phyloP scores from a whole-genome alignment of 1,140 invertebrate genomes.

The Temnothorax curvispinosus region DNA sequence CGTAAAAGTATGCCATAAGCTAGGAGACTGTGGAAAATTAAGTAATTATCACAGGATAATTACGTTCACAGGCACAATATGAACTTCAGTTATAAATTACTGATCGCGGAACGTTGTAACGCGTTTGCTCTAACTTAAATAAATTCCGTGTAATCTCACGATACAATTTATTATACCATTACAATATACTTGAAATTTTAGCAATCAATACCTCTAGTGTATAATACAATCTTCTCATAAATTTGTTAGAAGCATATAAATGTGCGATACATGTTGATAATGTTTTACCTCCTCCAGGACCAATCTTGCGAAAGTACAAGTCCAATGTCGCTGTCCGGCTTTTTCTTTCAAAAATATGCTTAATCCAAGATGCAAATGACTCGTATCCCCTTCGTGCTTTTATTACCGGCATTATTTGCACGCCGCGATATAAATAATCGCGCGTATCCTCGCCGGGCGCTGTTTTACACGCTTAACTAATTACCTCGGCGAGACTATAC shows the following conservation, averaged over 20 bases:
- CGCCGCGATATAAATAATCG: slow-evolving; percentile 60
- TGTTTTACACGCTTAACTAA: slow-evolving; percentile 63
- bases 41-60: slow-evolving; percentile 57
- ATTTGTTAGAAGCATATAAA: not conserved
- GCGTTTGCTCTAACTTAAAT: slow-evolving; percentile 29
- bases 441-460: slow-evolving; percentile 54
- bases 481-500: slow-evolving; percentile 62
- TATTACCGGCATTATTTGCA: slow-evolving; percentile 61
- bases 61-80: slow-evolving; percentile 53
- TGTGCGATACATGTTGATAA: not conserved
- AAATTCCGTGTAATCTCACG: slow-evolving; percentile 42
- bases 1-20: slow-evolving; percentile 54
- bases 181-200: not conserved
- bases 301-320: slow-evolving; percentile 13
- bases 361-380: slow-evolving; percentile 59
- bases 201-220: slow-evolving; percentile 12
- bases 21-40: slow-evolving; percentile 50
- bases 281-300: not conserved
- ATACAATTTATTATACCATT: slow-evolving; percentile 35
- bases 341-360: slow-evolving; percentile 51
- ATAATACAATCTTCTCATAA: not conserved
- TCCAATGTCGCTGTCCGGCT: not conserved
- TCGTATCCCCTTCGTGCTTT: slow-evolving; percentile 50
- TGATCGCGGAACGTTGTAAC: slow-evolving; percentile 17
- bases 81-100: slow-evolving; percentile 61